phyloP scores from a whole-genome alignment of 1,140 invertebrate species.

The Diachasma alloeum region DNA sequence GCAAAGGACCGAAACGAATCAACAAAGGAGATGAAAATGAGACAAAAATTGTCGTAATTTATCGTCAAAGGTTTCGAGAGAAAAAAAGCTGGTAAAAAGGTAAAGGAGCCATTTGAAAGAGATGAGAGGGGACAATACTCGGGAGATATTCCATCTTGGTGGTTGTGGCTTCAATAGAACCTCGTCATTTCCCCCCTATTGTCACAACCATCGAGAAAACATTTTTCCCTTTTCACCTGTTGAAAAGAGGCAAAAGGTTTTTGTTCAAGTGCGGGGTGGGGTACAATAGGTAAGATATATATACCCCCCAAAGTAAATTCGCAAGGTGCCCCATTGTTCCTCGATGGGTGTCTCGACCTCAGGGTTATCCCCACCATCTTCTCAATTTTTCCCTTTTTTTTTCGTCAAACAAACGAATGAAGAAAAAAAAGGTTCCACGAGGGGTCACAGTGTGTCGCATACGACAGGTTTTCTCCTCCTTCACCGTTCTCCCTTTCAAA shows the following conservation, averaged over 20 bases:
- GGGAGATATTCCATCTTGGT: not conserved
- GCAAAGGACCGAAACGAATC: too few species aligned
- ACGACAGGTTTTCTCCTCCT: conserved; percentile 19
- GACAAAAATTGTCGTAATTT: too few species aligned
- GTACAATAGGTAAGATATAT: not conserved
- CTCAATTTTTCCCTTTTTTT: not conserved
- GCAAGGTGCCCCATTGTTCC: conserved; percentile 34
- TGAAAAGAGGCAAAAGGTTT: not conserved
- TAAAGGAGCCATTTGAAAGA: not conserved
- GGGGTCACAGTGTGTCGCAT: conserved; percentile 4
- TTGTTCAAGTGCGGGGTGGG: not conserved
- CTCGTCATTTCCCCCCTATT: conserved; percentile 20
- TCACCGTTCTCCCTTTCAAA: conserved; percentile 14
- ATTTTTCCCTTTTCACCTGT: conserved; percentile 33
- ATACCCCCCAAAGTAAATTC: conserved; percentile 12
- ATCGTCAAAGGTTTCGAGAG: not conserved
- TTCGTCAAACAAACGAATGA: not conserved
- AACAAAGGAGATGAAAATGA: too few species aligned
- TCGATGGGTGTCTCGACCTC: not conserved
- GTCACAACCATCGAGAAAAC: not conserved
- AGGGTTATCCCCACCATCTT: conserved; percentile 10
- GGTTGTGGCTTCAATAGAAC: not conserved
- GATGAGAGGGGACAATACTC: conserved; percentile 6
- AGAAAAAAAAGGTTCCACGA: not conserved
- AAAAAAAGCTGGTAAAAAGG: not conserved